Evolutionary conservation across 2,888 invertebrate genomes (phyloP).

Genomic region (Megastigmus dorsalis): DNA sequence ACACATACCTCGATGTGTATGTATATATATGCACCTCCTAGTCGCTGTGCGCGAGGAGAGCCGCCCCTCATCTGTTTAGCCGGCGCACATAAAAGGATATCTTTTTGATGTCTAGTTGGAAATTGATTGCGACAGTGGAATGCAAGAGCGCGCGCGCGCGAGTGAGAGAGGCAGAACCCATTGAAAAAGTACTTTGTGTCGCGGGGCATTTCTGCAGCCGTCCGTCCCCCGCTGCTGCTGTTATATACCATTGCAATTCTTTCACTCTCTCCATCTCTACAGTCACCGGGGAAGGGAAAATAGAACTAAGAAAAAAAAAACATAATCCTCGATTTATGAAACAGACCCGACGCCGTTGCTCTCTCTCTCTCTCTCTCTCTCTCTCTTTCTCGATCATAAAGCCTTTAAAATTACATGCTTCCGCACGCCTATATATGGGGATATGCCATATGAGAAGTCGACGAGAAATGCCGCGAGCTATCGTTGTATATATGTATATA

Average conservation of each 20-base stretch:
- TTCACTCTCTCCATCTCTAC: too few relatives aligned
- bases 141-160: neutral
- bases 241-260: too few relatives aligned
- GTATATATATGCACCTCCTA: neutral
- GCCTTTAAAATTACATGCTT: conserved; percentile 40
- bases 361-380: too few relatives aligned
- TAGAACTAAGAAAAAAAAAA: conserved; percentile 33
- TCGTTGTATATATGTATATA: neutral
- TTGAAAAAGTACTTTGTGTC: conserved; percentile 38
- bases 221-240: neutral
- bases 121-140: conserved; percentile 47
- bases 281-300: conserved; percentile 6
- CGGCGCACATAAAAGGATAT: conserved; percentile 24
- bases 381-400: too few relatives aligned
- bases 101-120: conserved; percentile 34
- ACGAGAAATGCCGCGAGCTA: conserved; percentile 42
- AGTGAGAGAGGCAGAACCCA: too few relatives aligned
- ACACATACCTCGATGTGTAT: neutral
- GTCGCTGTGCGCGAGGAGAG: too few relatives aligned
- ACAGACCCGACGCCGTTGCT: neutral
- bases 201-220: neutral
- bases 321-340: conserved; percentile 47
- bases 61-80: conserved; percentile 22
- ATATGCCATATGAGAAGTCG: conserved; percentile 11
- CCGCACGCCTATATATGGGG: conserved; percentile 1